Conservation (phyloP, 2,113 vertebrate species). For the Oenanthe oenanthe region DNA sequence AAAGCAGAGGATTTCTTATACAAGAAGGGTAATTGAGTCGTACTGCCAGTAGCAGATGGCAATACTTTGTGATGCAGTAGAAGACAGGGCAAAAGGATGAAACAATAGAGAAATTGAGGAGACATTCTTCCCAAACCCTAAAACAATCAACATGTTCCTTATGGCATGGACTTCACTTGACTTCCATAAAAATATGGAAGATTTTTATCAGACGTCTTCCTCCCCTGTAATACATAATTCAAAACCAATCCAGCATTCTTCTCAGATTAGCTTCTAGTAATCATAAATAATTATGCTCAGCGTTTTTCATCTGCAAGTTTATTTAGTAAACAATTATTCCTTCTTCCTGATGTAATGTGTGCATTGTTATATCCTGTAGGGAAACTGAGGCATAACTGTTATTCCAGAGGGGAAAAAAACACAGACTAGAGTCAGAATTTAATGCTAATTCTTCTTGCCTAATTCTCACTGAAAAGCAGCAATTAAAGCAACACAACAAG, state of each 20-base stretch:
- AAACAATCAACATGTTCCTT: background rate
- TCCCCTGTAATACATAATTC: background rate
- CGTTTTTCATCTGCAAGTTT: background rate
- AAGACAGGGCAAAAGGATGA: background rate
- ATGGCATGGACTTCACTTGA: background rate
- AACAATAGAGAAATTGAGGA: background rate
- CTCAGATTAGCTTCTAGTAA: background rate
- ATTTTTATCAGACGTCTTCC: background rate
- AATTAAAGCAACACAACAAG: constrained; percentile 67
- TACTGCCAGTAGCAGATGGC: background rate
- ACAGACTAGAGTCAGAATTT: background rate
- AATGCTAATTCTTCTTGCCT: background rate
- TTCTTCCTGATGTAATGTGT: accelerated
- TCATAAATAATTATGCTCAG: background rate
- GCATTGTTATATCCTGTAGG: background rate
- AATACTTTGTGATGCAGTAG: background rate
- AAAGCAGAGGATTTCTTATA: background rate
- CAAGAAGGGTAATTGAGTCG: background rate
- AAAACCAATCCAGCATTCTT: background rate
- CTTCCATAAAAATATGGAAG: background rate
- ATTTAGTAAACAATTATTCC: background rate
- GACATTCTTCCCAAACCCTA: background rate
- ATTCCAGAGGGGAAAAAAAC: background rate
- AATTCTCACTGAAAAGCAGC: constrained; percentile 6
- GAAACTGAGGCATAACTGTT: constrained; percentile 36